Percentiles rank a stretch among this genome's conserved stretches.
Conservation (phyloP, 35 echinoderm and acorn worm genomes). For the Amphiura filiformis region DNA sequence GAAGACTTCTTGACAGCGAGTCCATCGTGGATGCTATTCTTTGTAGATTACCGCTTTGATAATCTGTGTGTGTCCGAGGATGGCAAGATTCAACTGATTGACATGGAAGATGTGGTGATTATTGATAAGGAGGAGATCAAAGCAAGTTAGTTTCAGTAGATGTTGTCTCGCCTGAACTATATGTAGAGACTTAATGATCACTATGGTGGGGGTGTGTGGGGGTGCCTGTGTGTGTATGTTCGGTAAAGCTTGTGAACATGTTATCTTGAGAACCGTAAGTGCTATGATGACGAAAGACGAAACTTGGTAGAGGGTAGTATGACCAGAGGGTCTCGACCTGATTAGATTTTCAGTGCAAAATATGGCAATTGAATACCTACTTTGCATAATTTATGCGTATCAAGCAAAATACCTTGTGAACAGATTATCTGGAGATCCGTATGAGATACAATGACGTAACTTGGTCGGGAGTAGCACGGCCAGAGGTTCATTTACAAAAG, state of each 20-base stretch:
- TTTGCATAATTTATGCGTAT: no score
- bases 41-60: constrained; percentile 40
- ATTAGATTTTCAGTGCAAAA: no score
- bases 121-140: constrained; percentile 42
- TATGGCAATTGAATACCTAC: no score
- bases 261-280: no score
- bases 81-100: constrained; percentile 35
- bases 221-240: not conserved
- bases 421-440: no score
- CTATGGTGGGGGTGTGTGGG: not conserved
- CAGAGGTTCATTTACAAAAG: not conserved
- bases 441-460: no score
- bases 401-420: no score
- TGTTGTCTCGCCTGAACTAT: not conserved
- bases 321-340: no score
- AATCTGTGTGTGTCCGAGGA: constrained; percentile 51
- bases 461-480: no score
- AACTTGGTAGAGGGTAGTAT: no score
- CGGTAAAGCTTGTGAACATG: not conserved
- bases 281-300: no score
- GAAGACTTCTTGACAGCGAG: constrained; percentile 42
- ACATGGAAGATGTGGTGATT: constrained; percentile 48
- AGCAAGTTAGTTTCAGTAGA: constrained; percentile 38
- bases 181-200: not conserved
- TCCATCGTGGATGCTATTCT: constrained; percentile 51